These are phyloP conservation scores for Pseudochirops cupreus DNA, from an alignment of 2,797 vertebrate genomes.

Conservation along the genomic window DNA sequence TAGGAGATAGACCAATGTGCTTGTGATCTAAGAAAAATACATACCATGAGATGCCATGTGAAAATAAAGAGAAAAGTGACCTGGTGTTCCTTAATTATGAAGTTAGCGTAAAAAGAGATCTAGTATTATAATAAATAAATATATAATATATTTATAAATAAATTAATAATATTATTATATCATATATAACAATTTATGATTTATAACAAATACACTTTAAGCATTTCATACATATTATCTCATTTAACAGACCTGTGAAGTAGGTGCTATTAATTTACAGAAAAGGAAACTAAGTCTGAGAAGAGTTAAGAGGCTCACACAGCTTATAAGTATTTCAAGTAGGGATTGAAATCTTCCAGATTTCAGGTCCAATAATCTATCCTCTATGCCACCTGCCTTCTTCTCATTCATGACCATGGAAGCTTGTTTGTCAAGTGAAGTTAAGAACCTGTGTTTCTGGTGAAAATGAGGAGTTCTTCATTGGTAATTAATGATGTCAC, in stretches of 20 bases:
- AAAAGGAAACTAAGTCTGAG: not conserved
- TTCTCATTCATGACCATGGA: not conserved
- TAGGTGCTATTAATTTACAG: not conserved
- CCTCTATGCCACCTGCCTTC: not conserved
- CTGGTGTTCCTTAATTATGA: not conserved
- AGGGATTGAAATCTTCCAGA: not conserved
- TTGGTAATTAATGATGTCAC: not conserved
- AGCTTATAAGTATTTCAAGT: too few relatives aligned
- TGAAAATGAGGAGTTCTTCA: not conserved
- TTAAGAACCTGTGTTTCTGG: not conserved
- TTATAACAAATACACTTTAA: not conserved
- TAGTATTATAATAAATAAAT: not conserved
- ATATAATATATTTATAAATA: too few relatives aligned
- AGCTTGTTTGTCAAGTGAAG: not conserved
- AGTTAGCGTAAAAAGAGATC: not conserved
- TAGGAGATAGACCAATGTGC: not conserved
- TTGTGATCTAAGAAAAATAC: not conserved
- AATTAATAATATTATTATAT: too few relatives aligned
- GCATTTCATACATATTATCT: not conserved
- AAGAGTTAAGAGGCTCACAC: not conserved
- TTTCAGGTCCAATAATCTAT: not conserved
- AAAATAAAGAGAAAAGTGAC: not conserved
- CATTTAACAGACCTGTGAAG: not conserved
- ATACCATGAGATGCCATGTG: not conserved
- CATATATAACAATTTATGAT: too few relatives aligned